phyloP scores from a whole-genome alignment of 2,113 vertebrate species.

The Aldabrachelys gigantea region DNA sequence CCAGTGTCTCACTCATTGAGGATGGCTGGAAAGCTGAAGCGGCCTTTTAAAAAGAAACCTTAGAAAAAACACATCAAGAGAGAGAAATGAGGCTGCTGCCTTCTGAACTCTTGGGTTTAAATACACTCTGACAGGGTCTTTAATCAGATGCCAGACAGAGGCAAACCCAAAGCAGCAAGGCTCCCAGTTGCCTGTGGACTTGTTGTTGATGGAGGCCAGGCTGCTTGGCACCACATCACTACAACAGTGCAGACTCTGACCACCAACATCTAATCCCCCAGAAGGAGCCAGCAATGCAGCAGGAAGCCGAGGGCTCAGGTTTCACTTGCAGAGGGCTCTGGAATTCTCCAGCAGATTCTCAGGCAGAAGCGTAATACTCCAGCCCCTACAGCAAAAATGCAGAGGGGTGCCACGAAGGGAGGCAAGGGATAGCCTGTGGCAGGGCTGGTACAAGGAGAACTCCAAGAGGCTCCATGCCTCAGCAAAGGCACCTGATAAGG shows the following conservation, averaged over 20 bases:
- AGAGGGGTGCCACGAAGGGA: not conserved
- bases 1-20: not conserved
- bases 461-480: not conserved
- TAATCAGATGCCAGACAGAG: not conserved
- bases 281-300: not conserved
- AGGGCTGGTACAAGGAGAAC: not conserved
- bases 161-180: not conserved
- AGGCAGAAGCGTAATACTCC: not conserved
- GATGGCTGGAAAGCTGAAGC: not conserved
- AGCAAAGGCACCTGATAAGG: not conserved
- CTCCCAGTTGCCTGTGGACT: accelerated
- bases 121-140: not conserved
- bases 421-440: not conserved
- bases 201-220: not conserved
- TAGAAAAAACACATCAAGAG: accelerated
- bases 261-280: not conserved
- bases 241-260: not conserved
- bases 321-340: not conserved
- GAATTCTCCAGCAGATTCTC: conserved; percentile 35
- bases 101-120: not conserved
- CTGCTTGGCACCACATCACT: not conserved
- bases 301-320: not conserved
- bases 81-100: not conserved
- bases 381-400: not conserved
- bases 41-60: accelerated